Evolutionary conservation across 2,888 invertebrate genomes (phyloP).

Genomic region (Caenorhabditis doughertyi): DNA sequence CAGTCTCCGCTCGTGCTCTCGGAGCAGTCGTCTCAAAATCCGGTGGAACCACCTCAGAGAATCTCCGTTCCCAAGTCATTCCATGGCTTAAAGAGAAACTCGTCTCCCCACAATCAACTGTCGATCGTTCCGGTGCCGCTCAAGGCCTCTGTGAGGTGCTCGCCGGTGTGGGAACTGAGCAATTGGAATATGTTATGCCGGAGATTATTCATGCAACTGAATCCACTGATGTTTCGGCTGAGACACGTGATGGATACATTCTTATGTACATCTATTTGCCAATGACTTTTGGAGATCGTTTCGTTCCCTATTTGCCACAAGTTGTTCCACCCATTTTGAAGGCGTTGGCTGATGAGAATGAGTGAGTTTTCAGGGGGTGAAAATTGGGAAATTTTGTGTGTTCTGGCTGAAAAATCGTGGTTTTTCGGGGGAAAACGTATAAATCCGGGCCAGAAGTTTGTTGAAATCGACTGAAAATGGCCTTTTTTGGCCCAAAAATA

Average conservation of each 20-base stretch:
- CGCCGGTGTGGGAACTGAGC: slow-evolving; percentile 94
- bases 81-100: slow-evolving; percentile 99
- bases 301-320: slow-evolving; percentile 95
- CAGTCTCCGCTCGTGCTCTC: slow-evolving; percentile 92
- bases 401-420: too few species aligned
- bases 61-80: slow-evolving; percentile 93
- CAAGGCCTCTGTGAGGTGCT: slow-evolving; percentile 89
- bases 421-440: too few species aligned
- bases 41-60: slow-evolving; percentile 86
- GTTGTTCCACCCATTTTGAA: slow-evolving; percentile 97
- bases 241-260: slow-evolving; percentile 99
- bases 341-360: slow-evolving; percentile 98
- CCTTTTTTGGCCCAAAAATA: too few species aligned
- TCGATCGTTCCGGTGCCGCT: slow-evolving; percentile 95
- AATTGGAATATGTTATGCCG: slow-evolving; percentile 97
- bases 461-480: too few species aligned
- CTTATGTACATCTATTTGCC: slow-evolving; percentile 99
- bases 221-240: slow-evolving; percentile 85
- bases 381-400: neutral
- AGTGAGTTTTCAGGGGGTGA: slow-evolving; percentile 83
- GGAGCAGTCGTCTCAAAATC: slow-evolving; percentile 79
- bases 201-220: slow-evolving; percentile 82
- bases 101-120: slow-evolving; percentile 94
- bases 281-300: slow-evolving; percentile 94
- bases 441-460: too few species aligned